phyloP scores from a whole-genome alignment of 92 coral and sea anemone species.

The Meandrina meandrites region DNA sequence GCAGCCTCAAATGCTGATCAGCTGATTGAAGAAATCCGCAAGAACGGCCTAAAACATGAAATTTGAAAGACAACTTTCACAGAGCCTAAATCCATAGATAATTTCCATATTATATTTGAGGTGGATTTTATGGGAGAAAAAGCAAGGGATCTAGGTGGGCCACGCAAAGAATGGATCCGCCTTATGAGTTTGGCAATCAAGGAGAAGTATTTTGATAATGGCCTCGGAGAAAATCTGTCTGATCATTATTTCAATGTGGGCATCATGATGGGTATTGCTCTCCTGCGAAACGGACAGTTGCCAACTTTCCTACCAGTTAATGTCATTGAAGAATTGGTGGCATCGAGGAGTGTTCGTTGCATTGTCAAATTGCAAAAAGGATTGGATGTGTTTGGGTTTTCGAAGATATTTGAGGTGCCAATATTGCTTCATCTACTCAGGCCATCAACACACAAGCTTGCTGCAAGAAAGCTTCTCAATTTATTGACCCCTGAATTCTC shows the following conservation, averaged over 20 bases:
- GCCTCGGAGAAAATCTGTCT: constrained; percentile 42
- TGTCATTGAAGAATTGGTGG: constrained; percentile 43
- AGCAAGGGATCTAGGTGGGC: constrained; percentile 63
- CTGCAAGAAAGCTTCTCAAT: constrained; percentile 52
- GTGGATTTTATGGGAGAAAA: constrained; percentile 64
- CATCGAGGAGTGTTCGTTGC: constrained; percentile 32
- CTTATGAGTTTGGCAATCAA: constrained; percentile 45
- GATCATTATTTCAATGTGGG: constrained; percentile 51
- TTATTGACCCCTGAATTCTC: constrained; percentile 56
- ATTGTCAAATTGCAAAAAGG: constrained; percentile 56
- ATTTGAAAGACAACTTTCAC: constrained; percentile 51
- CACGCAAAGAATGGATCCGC: constrained; percentile 52
- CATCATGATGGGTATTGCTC: constrained; percentile 54
- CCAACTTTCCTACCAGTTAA: constrained; percentile 51
- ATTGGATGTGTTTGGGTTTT: constrained; percentile 59
- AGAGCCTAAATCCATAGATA: constrained; percentile 41
- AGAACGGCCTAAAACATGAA: too few relatives aligned
- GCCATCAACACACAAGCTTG: constrained; percentile 39
- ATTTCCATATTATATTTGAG: constrained; percentile 54
- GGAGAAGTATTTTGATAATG: constrained; percentile 50
- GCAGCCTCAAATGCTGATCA: too few relatives aligned
- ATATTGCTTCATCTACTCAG: constrained; percentile 61
- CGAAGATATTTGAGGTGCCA: constrained; percentile 37
- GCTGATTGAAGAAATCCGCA: too few relatives aligned
- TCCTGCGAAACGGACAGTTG: constrained; percentile 55